These are phyloP conservation scores for Halcyon badia DNA, from an alignment of 2,797 vertebrate species.

Conservation along the genomic window DNA sequence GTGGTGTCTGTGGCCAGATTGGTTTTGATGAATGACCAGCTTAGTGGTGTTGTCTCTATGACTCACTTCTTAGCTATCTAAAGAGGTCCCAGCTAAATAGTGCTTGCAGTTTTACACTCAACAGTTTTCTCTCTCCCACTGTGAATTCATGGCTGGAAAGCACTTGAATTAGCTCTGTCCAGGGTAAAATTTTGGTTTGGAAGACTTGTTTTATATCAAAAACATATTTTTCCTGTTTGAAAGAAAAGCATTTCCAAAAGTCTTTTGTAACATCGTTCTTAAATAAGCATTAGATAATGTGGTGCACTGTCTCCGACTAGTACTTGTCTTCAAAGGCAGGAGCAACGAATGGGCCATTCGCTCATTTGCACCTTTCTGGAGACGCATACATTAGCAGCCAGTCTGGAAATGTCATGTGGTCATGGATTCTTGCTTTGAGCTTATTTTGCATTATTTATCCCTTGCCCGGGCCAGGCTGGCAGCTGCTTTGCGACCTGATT, in stretches of 20 bases:
- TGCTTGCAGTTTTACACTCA: neutral
- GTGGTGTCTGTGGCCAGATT: constrained; percentile 58
- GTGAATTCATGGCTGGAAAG: constrained; percentile 21
- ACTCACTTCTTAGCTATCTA: constrained; percentile 64
- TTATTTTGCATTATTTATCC: constrained; percentile 2
- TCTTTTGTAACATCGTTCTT: neutral
- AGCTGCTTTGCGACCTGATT: neutral
- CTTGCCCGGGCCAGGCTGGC: neutral
- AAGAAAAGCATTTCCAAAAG: neutral
- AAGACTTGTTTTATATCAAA: neutral
- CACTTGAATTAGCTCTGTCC: constrained; percentile 11
- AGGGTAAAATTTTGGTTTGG: neutral
- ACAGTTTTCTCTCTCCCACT: constrained; percentile 25
- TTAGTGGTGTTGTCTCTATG: constrained; percentile 63
- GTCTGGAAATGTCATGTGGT: neutral
- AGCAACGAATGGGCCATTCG: neutral
- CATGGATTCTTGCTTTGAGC: neutral
- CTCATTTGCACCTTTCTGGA: constrained; percentile 29
- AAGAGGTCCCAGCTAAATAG: constrained; percentile 11
- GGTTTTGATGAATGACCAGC: constrained; percentile 76
- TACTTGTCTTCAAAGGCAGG: constrained; percentile 18
- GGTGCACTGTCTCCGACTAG: neutral
- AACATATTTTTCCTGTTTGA: neutral
- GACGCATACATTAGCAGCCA: neutral
- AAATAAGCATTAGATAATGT: neutral